These are phyloP conservation scores for Rapana venosa DNA, from an alignment of 2,888 invertebrate species.

Conservation along the genomic window DNA sequence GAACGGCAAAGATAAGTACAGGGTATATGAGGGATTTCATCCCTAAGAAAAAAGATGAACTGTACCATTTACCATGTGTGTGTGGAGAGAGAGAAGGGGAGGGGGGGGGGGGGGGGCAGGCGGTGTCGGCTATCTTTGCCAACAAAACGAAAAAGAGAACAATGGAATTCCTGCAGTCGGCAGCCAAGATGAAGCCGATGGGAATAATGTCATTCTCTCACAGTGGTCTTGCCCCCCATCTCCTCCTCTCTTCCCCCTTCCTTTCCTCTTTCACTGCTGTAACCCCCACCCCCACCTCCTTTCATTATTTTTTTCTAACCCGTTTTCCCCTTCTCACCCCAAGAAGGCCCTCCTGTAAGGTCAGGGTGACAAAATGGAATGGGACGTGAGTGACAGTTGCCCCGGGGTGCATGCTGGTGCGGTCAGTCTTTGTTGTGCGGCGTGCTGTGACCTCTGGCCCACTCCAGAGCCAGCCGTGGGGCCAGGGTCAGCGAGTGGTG, in stretches of 20 bases:
- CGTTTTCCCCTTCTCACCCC: not conserved
- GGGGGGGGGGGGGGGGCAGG: too few relatives aligned
- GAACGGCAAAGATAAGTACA: too few relatives aligned
- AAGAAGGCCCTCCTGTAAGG: not conserved
- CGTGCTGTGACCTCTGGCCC: too few relatives aligned
- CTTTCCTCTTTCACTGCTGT: not conserved
- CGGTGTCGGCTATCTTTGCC: not conserved
- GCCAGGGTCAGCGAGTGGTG: too few relatives aligned
- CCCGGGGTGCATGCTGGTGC: not conserved
- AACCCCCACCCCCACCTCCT: not conserved
- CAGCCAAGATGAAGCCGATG: not conserved
- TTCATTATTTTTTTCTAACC: not conserved
- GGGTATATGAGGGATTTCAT: too few relatives aligned
- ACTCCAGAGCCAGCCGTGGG: too few relatives aligned
- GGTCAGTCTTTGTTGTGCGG: not conserved
- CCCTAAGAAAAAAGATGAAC: too few relatives aligned
- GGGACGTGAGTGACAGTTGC: not conserved
- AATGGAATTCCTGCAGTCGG: not conserved
- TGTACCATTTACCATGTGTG: too few relatives aligned
- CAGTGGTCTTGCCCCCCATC: not conserved
- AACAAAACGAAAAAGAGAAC: not conserved
- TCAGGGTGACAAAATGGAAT: not conserved
- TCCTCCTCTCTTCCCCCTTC: not conserved
- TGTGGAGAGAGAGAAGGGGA: too few relatives aligned
- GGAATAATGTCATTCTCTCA: not conserved